phyloP scores from a whole-genome alignment of 2,797 vertebrate genomes.

The Muraenolepis orangiensis region DNA sequence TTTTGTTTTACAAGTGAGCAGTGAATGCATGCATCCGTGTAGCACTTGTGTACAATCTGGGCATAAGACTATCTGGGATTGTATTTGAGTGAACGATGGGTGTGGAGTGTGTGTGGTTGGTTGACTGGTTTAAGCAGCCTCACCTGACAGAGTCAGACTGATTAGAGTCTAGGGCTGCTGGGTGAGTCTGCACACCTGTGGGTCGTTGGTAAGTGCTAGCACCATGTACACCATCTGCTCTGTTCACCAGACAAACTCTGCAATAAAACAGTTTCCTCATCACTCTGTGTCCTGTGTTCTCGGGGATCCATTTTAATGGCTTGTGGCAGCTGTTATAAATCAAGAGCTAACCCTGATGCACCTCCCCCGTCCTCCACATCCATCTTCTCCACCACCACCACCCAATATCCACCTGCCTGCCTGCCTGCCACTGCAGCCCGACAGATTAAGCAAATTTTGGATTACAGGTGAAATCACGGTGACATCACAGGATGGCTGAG shows the following conservation, averaged over 20 bases:
- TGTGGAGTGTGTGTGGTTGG: no score
- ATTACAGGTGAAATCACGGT: slow-evolving; percentile 81
- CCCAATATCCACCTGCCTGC: slow-evolving; percentile 22
- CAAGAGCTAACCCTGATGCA: slow-evolving; percentile 16
- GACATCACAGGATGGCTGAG: slow-evolving; percentile 66
- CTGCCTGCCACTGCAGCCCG: slow-evolving; percentile 65
- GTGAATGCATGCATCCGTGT: slow-evolving; percentile 43
- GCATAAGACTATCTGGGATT: slow-evolving; percentile 21
- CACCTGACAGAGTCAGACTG: no score
- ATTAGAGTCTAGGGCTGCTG: no score
- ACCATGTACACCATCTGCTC: no score
- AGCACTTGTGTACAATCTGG: slow-evolving; percentile 30
- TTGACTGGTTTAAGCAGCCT: no score
- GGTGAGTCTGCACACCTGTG: no score
- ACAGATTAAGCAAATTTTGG: slow-evolving; percentile 75
- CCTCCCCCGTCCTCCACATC: slow-evolving; percentile 35
- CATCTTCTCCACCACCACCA: slow-evolving; percentile 30
- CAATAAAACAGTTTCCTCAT: no score
- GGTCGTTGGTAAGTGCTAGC: no score
- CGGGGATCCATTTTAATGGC: no score
- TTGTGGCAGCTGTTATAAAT: no score
- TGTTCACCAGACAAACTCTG: no score
- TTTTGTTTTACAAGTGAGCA: slow-evolving; percentile 48
- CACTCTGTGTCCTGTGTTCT: no score
- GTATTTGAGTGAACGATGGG: slow-evolving; percentile 31